Evolutionary conservation across 2,797 vertebrate genomes (phyloP).

Genomic region (Mormyrops attenuatus): DNA sequence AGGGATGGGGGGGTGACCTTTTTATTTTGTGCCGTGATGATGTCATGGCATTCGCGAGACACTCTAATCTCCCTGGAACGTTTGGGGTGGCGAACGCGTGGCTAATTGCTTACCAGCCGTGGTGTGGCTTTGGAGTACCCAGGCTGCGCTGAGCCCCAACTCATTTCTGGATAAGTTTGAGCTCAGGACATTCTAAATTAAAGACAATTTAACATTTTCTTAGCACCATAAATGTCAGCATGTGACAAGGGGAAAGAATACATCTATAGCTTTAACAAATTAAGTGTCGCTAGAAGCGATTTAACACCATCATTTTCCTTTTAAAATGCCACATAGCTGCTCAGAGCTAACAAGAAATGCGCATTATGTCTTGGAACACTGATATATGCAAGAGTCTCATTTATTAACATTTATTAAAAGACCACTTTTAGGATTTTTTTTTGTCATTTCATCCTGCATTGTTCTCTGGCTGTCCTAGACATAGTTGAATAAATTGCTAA

Average conservation of each 20-base stretch:
- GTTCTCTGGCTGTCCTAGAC: not conserved
- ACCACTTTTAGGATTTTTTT: not conserved
- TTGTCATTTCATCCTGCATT: not conserved
- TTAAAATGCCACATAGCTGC: not conserved
- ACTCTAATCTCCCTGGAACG: slow-evolving; percentile 26
- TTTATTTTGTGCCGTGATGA: slow-evolving; percentile 34
- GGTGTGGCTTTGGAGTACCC: slow-evolving; percentile 22
- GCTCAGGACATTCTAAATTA: slow-evolving; percentile 9
- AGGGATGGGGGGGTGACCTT: slow-evolving; percentile 44
- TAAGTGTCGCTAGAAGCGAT: not conserved
- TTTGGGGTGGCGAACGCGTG: slow-evolving; percentile 12
- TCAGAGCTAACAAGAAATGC: not conserved
- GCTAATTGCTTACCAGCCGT: slow-evolving; percentile 34
- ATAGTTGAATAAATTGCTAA: not conserved
- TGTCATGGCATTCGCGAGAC: slow-evolving; percentile 26
- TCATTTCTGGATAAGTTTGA: slow-evolving; percentile 28
- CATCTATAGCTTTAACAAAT: slow-evolving; percentile 21
- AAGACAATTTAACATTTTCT: slow-evolving; percentile 14
- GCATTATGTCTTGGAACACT: slow-evolving; percentile 4
- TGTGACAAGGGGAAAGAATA: slow-evolving; percentile 13
- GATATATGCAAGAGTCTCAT: not conserved
- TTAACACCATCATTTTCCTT: slow-evolving; percentile 4
- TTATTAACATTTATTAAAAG: slow-evolving; percentile 14
- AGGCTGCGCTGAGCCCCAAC: not conserved
- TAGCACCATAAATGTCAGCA: slow-evolving; percentile 15